Evolutionary conservation across 2,113 vertebrate species (phyloP).

Genomic region (Silurus asotus): DNA sequence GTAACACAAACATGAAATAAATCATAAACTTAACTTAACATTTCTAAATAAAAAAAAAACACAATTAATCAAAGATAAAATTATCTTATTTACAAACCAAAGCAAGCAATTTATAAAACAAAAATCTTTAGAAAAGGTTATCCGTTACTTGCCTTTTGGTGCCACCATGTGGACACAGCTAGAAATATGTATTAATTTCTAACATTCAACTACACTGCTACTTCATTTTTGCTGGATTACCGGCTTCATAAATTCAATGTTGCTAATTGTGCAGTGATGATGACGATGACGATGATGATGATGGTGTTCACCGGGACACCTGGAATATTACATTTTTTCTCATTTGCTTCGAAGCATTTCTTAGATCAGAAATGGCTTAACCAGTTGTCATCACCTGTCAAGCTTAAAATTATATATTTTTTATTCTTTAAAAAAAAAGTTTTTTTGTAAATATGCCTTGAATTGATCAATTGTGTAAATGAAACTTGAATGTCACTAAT

Average conservation of each 20-base stretch:
- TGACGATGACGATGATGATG: not conserved
- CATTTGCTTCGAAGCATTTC: too few species aligned
- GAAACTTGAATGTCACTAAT: too few species aligned
- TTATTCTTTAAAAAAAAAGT: too few species aligned
- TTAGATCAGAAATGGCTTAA: not conserved
- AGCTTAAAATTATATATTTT: too few species aligned
- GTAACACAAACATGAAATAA: too few species aligned
- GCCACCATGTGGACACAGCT: not conserved
- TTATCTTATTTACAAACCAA: not conserved
- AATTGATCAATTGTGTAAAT: too few species aligned
- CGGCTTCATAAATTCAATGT: not conserved
- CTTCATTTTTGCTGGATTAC: not conserved
- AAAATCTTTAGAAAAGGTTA: not conserved
- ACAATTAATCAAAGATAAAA: not conserved
- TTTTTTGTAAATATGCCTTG: too few species aligned
- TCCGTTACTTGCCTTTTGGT: not conserved
- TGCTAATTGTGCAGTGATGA: not conserved
- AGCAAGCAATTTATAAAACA: not conserved
- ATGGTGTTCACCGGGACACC: not conserved
- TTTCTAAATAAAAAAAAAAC: not conserved
- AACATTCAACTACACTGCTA: not conserved
- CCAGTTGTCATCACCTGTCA: not conserved
- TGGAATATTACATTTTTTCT: not conserved
- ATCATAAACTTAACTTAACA: not conserved
- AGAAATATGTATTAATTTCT: not conserved